A percentile compares a stretch with the other conserved stretches of the same genome.
Conservation (phyloP, 2,797 vertebrate genomes). For the Gambusia yucatana region DNA sequence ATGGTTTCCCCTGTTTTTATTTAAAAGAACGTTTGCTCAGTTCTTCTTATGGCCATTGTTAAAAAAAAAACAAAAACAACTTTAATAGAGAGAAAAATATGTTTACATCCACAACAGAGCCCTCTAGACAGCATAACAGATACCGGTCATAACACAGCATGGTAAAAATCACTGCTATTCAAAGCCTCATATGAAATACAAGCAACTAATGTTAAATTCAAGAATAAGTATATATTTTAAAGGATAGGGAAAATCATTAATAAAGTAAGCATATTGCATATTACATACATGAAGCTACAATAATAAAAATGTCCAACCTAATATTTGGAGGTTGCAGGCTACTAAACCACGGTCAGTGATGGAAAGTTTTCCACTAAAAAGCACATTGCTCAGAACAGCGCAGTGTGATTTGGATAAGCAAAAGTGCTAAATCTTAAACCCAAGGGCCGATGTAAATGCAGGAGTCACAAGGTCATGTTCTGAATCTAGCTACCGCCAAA, state of each 20-base stretch:
- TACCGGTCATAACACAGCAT: not conserved
- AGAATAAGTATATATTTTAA: not conserved
- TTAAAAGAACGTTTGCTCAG: not conserved
- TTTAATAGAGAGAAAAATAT: not conserved
- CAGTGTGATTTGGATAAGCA: not conserved
- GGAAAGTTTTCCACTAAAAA: not conserved
- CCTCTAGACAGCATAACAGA: not conserved
- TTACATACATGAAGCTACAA: not conserved
- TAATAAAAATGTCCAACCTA: not conserved
- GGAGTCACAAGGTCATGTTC: conserved; percentile 10
- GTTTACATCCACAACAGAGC: not conserved
- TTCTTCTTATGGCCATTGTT: not conserved
- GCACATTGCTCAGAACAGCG: not conserved
- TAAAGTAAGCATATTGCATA: not conserved
- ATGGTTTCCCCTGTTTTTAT: not conserved
- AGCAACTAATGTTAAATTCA: not conserved
- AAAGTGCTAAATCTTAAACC: not conserved
- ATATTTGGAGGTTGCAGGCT: not conserved
- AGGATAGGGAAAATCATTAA: not conserved
- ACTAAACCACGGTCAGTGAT: not conserved
- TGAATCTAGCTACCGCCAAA: not conserved
- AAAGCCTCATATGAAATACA: not conserved
- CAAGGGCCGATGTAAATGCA: not conserved
- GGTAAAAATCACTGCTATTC: not conserved
- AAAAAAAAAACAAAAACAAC: not conserved